Evolutionary conservation across 2,113 vertebrate genomes (phyloP).

Genomic region (Notarius quadriscutis): DNA sequence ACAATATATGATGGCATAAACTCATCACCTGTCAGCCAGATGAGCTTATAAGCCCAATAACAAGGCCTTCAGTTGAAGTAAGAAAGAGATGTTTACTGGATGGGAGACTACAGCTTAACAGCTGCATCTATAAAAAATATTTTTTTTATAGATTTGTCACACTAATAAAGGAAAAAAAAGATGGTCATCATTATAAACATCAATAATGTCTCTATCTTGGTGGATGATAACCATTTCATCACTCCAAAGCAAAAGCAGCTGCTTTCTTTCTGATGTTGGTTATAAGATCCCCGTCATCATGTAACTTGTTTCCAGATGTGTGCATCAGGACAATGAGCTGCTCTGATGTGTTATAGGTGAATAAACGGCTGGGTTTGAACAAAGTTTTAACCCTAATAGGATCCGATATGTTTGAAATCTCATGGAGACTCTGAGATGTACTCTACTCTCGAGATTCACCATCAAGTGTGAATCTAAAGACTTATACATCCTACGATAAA

Average conservation of each 20-base stretch:
- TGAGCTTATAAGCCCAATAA: too few relatives aligned
- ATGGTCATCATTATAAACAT: neutral
- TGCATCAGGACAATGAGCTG: neutral
- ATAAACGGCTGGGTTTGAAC: neutral
- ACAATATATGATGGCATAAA: too few relatives aligned
- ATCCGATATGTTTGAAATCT: neutral
- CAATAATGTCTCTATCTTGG: neutral
- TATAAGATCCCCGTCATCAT: neutral
- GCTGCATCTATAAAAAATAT: neutral
- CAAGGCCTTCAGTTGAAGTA: too few relatives aligned
- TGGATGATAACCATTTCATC: neutral
- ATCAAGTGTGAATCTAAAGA: neutral
- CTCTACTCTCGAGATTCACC: neutral
- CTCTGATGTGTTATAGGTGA: neutral
- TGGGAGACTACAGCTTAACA: neutral
- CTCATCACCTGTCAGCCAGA: too few relatives aligned
- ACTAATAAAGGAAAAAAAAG: neutral
- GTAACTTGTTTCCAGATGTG: neutral
- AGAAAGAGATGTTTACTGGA: too few relatives aligned
- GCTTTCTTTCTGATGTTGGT: constrained; percentile 2
- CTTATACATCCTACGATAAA: neutral
- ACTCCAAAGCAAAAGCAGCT: neutral
- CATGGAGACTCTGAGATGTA: neutral
- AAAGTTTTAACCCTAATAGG: neutral
- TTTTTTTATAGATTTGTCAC: neutral